Evolutionary conservation across 2,888 invertebrate genomes (phyloP), one percentile per base, ranked within the genome.

Genomic region (Pilophorus perplexus): DNA sequence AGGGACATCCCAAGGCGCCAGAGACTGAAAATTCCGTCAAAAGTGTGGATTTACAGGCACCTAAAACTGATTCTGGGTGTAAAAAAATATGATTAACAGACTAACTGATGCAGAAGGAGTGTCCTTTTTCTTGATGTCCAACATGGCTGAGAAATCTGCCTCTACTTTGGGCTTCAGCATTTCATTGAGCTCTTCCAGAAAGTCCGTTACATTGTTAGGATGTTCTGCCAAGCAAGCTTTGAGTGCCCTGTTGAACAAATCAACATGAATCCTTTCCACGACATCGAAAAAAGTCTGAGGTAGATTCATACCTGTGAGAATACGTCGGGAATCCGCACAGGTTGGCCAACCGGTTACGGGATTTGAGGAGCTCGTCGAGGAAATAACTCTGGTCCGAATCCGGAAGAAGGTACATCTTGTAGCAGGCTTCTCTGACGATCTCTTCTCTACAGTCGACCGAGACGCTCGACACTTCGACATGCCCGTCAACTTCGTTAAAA

Each of bases 241-340:
- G 66, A 96, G 83, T 1, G 94, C 93, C 74, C 93, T 86, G 74
- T 12, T 25, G 23, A 27, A 22, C 14, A 28, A 52, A 52, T 2
- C 27, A 28, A 52, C 6, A 27, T 8, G 25, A 50, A 22, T n/a
- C n/a, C 10, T 50, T 14, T 33, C 12, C 33, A 33, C 12, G 6
- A 6, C 33, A 8, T 33, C 33, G 33, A 33, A 33, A 6, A 33
- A 33, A 33, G 33, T 8, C 12, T 33, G 12, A 6, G 6, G 33
- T 44, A 25, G 40, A 23, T 22, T 46, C 38, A 52, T 37, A 74
- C 74, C 93, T 83, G 75, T 97, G 90, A 0, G 91, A 89, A 74
- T 90, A 98, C 0, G 92, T 87, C 14, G 84, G 79, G 78, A 96
- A 99, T 1, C 93, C 98, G 75, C 96, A 97, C 10, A 90, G 82